Base-by-base conservation (phyloP, 2,888 invertebrate genomes). In the Aphrophora alni region DNA sequence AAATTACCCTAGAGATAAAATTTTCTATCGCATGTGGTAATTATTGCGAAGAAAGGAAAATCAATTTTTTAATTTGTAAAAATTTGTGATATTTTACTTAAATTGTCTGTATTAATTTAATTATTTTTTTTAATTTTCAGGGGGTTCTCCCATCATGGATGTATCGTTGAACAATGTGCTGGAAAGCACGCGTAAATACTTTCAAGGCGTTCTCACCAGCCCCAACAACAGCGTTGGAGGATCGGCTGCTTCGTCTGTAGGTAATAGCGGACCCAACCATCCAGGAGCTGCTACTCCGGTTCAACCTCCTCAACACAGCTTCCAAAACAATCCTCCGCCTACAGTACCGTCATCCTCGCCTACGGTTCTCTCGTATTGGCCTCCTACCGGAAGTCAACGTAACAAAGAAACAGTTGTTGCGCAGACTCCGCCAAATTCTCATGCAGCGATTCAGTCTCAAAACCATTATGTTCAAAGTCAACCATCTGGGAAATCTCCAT, bases 141-240 rank as follows among this genome's bases (percentile, higher is more conserved):
- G 59, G 59, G 59, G 59, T 59, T 59, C 59, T 59, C 59, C 59
- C 59, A 59, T 59, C 59, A 94, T 94, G 94, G 94, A 94, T 91
- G 92, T 92, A 89, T 91, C 92, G 89, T 92, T 90, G 90, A 93
- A 93, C 89, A 94, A 94, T 92, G 93, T 94, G 90, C 90, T 95
- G 92, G 94, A 94, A 92, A 94, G 94, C 89, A 93, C 93, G 88
- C 93, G 95, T 88, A 94, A 94, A 91, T 95, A 93, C 90, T 95
- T 94, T 89, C 93, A 94, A 91, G 94, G 94, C 88, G 82, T 70
- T 38, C 82, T 78, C 76, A 21, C 78, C 12, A 78, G 80, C 24
- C 79, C 82, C 12, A 74, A 82, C 33, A 73, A 79, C 80, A 70
- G 82, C 73, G 68, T 79, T 76, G 80, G 38, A 26, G 75, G 59